phyloP scores from a whole-genome alignment of 2,113 vertebrate genomes.

The Varanus salvator region DNA sequence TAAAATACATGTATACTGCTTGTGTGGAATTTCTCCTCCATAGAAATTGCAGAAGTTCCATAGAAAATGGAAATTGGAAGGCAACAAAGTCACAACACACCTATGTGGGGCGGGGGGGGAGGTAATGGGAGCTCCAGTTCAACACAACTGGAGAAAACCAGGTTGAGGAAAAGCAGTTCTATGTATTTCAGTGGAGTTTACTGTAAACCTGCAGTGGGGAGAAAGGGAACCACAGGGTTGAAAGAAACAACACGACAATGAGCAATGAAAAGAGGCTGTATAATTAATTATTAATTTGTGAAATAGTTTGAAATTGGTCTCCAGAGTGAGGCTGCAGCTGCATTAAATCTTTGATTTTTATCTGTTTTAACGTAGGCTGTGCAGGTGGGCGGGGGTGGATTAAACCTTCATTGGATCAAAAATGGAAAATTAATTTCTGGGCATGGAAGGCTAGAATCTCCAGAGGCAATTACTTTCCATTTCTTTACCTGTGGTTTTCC shows the following conservation, averaged over 20 bases:
- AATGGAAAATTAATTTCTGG: constrained; percentile 47
- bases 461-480: not conserved
- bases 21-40: not conserved
- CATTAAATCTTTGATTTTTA: not conserved
- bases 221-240: not conserved
- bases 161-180: too few species aligned
- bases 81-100: not conserved
- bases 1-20: too few species aligned
- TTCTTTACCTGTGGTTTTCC: constrained; percentile 24
- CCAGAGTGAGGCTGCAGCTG: constrained; percentile 3
- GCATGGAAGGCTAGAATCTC: constrained; percentile 27
- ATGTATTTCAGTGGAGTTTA: not conserved
- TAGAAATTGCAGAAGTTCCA: too few species aligned
- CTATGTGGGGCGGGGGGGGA: too few species aligned
- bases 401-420: constrained; percentile 16
- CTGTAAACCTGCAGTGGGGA: too few species aligned
- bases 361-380: not conserved
- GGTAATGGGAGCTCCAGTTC: too few species aligned
- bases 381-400: constrained; percentile 8
- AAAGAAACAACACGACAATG: not conserved
- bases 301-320: constrained; percentile 34
- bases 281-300: not conserved
- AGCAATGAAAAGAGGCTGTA: constrained; percentile 22
- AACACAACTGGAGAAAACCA: too few species aligned
- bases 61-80: not conserved